Conservation (phyloP, 2,113 vertebrate genomes). For the Perognathus longimembris region DNA sequence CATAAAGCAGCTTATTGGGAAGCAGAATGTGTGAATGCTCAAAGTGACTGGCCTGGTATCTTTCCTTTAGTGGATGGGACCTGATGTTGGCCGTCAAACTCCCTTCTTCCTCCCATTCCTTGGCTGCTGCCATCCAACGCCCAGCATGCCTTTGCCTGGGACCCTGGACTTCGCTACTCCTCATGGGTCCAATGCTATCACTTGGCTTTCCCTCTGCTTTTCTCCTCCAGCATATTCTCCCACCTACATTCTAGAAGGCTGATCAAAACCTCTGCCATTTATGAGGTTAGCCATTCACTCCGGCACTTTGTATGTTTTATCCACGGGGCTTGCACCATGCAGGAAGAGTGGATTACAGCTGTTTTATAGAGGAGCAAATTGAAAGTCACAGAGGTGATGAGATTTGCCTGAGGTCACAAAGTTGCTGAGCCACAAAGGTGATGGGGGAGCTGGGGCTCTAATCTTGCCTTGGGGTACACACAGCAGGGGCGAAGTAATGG, state of each 20-base stretch:
- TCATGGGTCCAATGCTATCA: too few relatives aligned
- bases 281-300: neutral
- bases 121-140: neutral
- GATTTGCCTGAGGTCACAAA: neutral
- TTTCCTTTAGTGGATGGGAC: neutral
- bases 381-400: neutral
- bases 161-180: too few relatives aligned
- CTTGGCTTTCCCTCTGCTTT: too few relatives aligned
- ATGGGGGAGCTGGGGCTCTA: neutral
- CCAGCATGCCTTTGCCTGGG: accelerated
- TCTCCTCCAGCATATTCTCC: too few relatives aligned
- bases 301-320: neutral
- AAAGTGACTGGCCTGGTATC: neutral
- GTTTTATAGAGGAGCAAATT: neutral
- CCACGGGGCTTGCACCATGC: neutral
- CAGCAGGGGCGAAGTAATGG: too few relatives aligned
- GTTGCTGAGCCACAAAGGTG: neutral
- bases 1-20: neutral
- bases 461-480: neutral
- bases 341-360: neutral
- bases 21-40: neutral
- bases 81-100: accelerated
- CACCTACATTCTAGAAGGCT: neutral
- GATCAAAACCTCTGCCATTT: neutral
- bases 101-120: neutral